A percentile compares a stretch with the other conserved stretches of the same genome.
phyloP scores from a whole-genome alignment of 2,888 invertebrate genomes.

The Dendrolimus pini region DNA sequence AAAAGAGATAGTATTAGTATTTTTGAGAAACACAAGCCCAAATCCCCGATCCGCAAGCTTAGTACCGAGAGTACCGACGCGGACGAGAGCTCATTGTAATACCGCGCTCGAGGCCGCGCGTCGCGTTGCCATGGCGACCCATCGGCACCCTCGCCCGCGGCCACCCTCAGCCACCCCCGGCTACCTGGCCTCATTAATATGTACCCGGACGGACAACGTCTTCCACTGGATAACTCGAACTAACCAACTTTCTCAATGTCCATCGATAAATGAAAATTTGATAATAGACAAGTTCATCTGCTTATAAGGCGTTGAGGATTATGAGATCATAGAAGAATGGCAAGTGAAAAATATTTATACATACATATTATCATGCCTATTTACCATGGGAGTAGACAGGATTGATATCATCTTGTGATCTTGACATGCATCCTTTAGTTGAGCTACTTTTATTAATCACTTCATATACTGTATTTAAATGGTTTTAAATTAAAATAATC shows the following conservation, averaged over 20 bases:
- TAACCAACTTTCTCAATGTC: constrained; percentile 25
- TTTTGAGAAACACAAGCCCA: constrained; percentile 1
- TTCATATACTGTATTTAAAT: too few species aligned
- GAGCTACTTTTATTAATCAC: too few species aligned
- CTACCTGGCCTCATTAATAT: constrained; percentile 69
- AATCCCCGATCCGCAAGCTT: constrained; percentile 35
- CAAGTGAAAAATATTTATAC: too few species aligned
- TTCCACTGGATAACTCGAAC: constrained; percentile 38
- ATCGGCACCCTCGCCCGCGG: constrained; percentile 24
- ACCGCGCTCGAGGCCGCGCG: constrained; percentile 65
- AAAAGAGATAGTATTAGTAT: too few species aligned
- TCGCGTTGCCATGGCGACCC: constrained; percentile 60
- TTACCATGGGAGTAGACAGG: too few species aligned
- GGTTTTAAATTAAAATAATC: too few species aligned
- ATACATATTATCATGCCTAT: too few species aligned
- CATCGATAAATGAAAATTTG: constrained; percentile 39
- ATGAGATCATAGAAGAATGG: too few species aligned
- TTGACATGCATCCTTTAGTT: too few species aligned
- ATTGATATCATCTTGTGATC: too few species aligned
- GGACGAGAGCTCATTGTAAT: constrained; percentile 41
- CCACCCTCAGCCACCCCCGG: constrained; percentile 18
- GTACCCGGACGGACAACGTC: constrained; percentile 64
- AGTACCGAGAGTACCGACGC: constrained; percentile 13
- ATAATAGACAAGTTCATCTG: constrained; percentile 8
- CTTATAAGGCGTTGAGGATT: too few species aligned